A percentile compares a stretch with the other conserved stretches of the same genome.
phyloP scores from a whole-genome alignment of 2,797 vertebrate species.

The Notolepis coatsorum region DNA sequence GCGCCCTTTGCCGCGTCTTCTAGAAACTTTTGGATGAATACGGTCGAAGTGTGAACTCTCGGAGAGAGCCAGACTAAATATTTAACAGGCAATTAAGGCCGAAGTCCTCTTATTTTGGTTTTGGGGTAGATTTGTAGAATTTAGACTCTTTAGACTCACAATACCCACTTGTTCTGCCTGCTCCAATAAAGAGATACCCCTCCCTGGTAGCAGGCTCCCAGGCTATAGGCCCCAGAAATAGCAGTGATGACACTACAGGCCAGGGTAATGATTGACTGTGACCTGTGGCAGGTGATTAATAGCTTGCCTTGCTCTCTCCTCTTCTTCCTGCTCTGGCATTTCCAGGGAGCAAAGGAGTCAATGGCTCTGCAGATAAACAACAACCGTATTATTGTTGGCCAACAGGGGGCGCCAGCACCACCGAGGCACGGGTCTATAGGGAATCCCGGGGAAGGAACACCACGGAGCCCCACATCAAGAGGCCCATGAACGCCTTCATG shows the following conservation, averaged over 20 bases:
- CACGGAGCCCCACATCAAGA: constrained; percentile 98
- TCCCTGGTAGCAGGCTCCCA: constrained; percentile 16
- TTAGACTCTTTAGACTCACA: constrained; percentile 30
- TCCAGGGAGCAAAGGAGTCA: constrained; percentile 90
- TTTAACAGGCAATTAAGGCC: constrained; percentile 46
- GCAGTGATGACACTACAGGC: constrained; percentile 28
- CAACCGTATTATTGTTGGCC: constrained; percentile 97
- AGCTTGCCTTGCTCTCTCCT: constrained; percentile 85
- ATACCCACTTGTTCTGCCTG: constrained; percentile 51
- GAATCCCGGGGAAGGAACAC: constrained; percentile 94
- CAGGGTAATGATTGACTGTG: constrained; percentile 43
- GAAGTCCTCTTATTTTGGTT: constrained; percentile 49
- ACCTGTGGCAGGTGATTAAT: constrained; percentile 80
- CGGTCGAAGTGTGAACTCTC: constrained; percentile 39
- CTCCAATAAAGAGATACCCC: constrained; percentile 30
- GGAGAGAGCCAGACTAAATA: constrained; percentile 45
- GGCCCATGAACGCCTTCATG: constrained; percentile 99
- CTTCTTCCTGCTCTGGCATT: constrained; percentile 83
- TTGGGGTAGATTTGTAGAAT: constrained; percentile 28
- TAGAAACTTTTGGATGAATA: constrained; percentile 32
- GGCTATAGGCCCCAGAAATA: constrained; percentile 48
- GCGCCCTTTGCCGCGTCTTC: constrained; percentile 46
- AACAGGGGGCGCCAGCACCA: constrained; percentile 97
- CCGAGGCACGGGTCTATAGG: constrained; percentile 97
- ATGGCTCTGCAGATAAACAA: constrained; percentile 93